Evolutionary conservation across 2,888 invertebrate genomes (phyloP).

Genomic region (Lucinisca nassula): DNA sequence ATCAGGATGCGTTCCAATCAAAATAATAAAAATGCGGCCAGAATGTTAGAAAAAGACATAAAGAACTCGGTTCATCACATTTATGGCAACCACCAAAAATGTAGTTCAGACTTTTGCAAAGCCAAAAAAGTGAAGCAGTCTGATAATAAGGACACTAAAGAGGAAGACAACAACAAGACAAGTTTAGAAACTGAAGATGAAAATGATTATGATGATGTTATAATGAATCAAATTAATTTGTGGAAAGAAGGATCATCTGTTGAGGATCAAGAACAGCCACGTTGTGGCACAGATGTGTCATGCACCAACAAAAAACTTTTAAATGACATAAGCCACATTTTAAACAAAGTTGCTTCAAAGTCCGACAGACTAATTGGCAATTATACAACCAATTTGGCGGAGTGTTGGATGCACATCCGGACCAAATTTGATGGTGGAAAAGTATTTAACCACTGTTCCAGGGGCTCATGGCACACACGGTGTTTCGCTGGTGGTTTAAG

Average conservation of each 20-base stretch:
- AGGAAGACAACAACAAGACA: not conserved
- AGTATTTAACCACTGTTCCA: conserved; percentile 8
- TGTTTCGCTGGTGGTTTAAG: conserved; percentile 34
- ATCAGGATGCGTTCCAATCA: conserved; percentile 47
- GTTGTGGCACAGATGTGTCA: not conserved
- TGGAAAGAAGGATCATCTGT: conserved; percentile 45
- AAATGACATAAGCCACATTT: conserved; percentile 36
- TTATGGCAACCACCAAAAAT: conserved; percentile 48
- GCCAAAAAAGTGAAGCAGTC: conserved; percentile 6
- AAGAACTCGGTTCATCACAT: conserved; percentile 42
- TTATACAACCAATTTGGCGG: conserved; percentile 25
- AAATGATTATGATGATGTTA: not conserved
- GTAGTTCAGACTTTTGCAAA: conserved; percentile 49
- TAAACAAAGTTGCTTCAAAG: conserved; percentile 29
- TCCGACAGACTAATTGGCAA: conserved; percentile 29
- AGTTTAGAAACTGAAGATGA: not conserved
- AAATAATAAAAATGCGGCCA: not conserved
- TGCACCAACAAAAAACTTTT: conserved; percentile 1
- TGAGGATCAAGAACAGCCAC: conserved; percentile 33
- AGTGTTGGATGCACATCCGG: conserved; percentile 36
- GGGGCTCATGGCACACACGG: conserved; percentile 25
- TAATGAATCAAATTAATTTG: not conserved
- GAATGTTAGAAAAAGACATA: conserved; percentile 27
- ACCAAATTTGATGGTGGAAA: conserved; percentile 46
- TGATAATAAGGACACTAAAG: not conserved